These are phyloP conservation scores for Eurytoma californica DNA, from an alignment of 2,888 invertebrate genomes.

Conservation along the genomic window DNA sequence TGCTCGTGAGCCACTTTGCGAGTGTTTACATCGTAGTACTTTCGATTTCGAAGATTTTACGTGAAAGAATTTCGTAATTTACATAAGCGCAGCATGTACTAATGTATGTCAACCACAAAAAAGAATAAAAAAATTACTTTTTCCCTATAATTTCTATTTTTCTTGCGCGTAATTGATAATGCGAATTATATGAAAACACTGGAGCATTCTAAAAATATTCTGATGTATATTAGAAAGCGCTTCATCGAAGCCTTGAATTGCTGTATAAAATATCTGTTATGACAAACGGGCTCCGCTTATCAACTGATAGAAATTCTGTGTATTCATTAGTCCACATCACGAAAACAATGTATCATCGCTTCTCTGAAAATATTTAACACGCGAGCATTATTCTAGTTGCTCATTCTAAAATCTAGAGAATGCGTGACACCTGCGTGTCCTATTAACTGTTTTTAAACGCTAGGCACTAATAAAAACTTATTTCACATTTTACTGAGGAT, in stretches of 20 bases:
- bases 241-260: conserved; percentile 1
- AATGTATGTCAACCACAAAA: too few relatives aligned
- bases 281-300: neutral
- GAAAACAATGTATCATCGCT: neutral
- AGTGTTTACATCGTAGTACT: conserved; percentile 27
- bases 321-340: neutral
- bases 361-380: neutral
- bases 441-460: neutral
- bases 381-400: too few relatives aligned
- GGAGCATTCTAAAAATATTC: neutral
- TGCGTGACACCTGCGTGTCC: neutral
- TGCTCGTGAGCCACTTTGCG: neutral
- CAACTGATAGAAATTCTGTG: neutral
- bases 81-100: too few relatives aligned
- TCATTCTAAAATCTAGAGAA: too few relatives aligned
- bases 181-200: neutral
- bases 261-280: conserved; percentile 10
- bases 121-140: neutral
- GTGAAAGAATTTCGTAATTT: conserved; percentile 9
- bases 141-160: neutral
- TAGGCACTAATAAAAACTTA: neutral
- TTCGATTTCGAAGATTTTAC: conserved; percentile 21
- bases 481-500: too few relatives aligned
- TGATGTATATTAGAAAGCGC: neutral
- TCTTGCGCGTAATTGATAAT: neutral